Evolutionary conservation across 1,140 invertebrate species (phyloP), one percentile per base, ranked within the genome.

Genomic region (Drosophila ironensis): DNA sequence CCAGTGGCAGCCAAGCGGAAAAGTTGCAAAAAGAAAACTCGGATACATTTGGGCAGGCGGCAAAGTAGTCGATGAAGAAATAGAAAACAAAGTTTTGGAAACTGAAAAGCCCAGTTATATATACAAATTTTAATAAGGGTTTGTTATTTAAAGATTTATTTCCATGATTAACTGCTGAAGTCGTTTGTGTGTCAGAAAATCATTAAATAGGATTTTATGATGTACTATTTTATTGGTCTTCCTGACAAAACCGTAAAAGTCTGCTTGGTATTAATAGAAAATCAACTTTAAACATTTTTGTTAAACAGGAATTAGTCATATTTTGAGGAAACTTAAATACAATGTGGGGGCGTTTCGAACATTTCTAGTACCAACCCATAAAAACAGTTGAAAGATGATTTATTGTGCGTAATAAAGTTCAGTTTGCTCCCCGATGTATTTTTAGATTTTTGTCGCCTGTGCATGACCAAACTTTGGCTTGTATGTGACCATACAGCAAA

Each of bases 1-100:
- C 16, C 56, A 52, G 22, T 41, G 37, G 22, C 69, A 71, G 17
- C 67, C 28, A 70, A 63, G 67, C 67, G 69, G 69, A 72, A 72
- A 72, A 72, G 56, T 72, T 72, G 69, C 57, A 50, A 63, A 59
- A 50, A 48, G 44, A 70, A 69, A 70, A 59, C 25, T 30, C 33
- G 24, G 42, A 54, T 46, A 46, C 24, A 56, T 68, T 40, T 22
- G 64, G 27, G 12, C 69, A 72, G 56, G 54, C 66, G 67, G 33
- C 67, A 52, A 52, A 52, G 16, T 2, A 7, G 61, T 69, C 64
- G 45, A 69, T 19, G n/a, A 12, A n/a, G 14, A 67, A 54, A 46
- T n/a, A n/a, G n/a, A n/a, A n/a, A n/a, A n/a, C n/a, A n/a, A n/a
- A n/a, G n/a, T n/a, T n/a, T n/a, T n/a, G n/a, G n/a, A n/a, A n/a